Evolutionary conservation across 1,140 invertebrate species (phyloP).

Genomic region (Antheraea pernyi): DNA sequence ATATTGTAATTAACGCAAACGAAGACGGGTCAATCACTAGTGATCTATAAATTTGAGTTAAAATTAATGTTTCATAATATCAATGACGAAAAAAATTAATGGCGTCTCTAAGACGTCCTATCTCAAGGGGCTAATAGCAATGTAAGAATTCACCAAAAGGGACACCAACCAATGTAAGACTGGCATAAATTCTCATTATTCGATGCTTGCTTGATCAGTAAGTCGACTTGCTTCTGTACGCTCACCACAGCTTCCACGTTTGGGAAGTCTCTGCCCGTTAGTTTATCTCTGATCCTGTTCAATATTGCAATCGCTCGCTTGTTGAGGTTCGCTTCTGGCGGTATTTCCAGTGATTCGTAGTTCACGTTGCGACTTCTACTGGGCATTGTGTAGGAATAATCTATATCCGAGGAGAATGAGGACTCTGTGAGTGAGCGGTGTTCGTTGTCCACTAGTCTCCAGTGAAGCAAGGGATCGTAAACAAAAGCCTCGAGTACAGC

Average conservation of each 20-base stretch:
- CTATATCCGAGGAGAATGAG: slow-evolving; percentile 68
- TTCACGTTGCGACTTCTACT: slow-evolving; percentile 54
- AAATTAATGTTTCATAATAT: too few species aligned
- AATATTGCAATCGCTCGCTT: slow-evolving; percentile 96
- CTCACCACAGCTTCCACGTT: slow-evolving; percentile 79
- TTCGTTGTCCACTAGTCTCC: slow-evolving; percentile 86
- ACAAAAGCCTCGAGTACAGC: slow-evolving; percentile 99
- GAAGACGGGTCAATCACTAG: too few species aligned
- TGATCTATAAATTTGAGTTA: too few species aligned
- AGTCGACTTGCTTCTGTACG: slow-evolving; percentile 94
- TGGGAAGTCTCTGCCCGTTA: slow-evolving; percentile 92
- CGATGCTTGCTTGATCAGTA: slow-evolving; percentile 97
- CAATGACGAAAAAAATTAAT: too few species aligned
- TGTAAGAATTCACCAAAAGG: slow-evolving; percentile 59
- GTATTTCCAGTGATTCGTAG: slow-evolving; percentile 60
- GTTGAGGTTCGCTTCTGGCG: slow-evolving; percentile 85
- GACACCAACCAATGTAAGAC: slow-evolving; percentile 98
- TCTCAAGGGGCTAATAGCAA: not conserved
- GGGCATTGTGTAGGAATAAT: slow-evolving; percentile 56
- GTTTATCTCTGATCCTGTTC: slow-evolving; percentile 95
- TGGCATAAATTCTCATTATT: slow-evolving; percentile 99
- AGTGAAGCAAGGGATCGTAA: slow-evolving; percentile 98
- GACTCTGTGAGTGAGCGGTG: slow-evolving; percentile 59
- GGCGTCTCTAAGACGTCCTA: too few species aligned
- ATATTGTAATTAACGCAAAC: too few species aligned